Evolutionary conservation across 2,888 invertebrate species (phyloP).

Genomic region (Trichacis sp.): DNA sequence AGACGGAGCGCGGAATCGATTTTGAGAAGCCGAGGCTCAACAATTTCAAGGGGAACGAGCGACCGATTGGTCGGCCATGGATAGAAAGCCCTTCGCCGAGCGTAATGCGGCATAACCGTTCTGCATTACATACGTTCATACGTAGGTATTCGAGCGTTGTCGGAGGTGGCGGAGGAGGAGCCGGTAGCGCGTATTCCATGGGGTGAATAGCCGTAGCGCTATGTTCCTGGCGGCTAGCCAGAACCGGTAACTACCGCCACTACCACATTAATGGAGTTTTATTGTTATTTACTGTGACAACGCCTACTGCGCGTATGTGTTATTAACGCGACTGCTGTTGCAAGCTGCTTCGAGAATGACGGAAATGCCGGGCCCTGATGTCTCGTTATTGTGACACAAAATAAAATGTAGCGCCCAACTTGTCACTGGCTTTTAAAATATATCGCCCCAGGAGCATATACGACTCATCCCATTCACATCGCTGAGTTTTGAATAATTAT

Average conservation of each 20-base stretch:
- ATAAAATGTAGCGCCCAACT: constrained; percentile 22
- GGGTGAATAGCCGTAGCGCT: constrained; percentile 57
- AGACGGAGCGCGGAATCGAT: constrained; percentile 6
- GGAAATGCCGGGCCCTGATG: constrained; percentile 33
- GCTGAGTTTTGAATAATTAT: no score
- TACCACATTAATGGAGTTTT: constrained; percentile 67
- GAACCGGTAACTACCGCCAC: constrained; percentile 59
- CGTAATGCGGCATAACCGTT: constrained; percentile 56
- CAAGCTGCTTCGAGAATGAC: constrained; percentile 40
- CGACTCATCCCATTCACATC: background rate
- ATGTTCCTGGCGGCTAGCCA: constrained; percentile 60
- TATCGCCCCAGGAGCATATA: background rate
- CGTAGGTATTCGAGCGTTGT: constrained; percentile 41
- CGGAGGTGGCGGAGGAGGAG: constrained; percentile 38
- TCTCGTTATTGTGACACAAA: constrained; percentile 31
- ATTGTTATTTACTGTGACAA: constrained; percentile 66
- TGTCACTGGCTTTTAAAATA: background rate
- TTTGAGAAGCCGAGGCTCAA: constrained; percentile 8
- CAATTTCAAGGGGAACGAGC: constrained; percentile 37
- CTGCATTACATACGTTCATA: constrained; percentile 52
- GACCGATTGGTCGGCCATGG: constrained; percentile 41
- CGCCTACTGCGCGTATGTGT: constrained; percentile 44
- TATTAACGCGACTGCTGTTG: constrained; percentile 42
- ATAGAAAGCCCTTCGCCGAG: constrained; percentile 42
- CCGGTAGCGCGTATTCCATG: constrained; percentile 52